These are phyloP conservation scores for Trididemnum nubilum DNA, from an alignment of 23 tunicate species.

Conservation along the genomic window DNA sequence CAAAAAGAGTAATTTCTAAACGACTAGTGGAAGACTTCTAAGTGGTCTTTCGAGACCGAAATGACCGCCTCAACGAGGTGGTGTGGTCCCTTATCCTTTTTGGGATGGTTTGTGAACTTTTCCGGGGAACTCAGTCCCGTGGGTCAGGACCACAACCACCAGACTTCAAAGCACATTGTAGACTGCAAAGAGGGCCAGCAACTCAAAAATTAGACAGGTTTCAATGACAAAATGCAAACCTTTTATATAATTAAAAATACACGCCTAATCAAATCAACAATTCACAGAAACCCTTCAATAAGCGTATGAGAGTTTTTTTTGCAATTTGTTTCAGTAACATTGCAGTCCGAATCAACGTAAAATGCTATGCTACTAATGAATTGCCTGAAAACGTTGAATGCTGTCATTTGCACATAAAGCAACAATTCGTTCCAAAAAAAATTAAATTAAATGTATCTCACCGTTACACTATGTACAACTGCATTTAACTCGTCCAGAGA, in stretches of 20 bases:
- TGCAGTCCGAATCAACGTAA: not conserved
- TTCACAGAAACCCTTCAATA: not conserved
- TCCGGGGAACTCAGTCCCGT: too few species aligned
- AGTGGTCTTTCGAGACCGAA: too few species aligned
- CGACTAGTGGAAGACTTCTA: not conserved
- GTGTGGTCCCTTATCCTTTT: too few species aligned
- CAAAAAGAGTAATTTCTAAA: not conserved
- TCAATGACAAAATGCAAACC: not conserved
- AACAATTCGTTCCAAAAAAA: not conserved
- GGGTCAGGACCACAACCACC: too few species aligned
- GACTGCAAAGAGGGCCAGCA: not conserved
- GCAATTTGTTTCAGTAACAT: not conserved
- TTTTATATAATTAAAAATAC: too few species aligned
- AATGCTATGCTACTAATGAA: not conserved
- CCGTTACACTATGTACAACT: not conserved
- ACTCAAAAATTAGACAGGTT: not conserved
- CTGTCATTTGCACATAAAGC: too few species aligned
- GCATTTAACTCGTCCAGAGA: not conserved
- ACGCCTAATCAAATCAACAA: not conserved
- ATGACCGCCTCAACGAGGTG: too few species aligned
- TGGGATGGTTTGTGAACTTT: too few species aligned
- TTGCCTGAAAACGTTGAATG: too few species aligned
- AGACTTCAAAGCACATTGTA: not conserved
- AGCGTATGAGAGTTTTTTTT: not conserved
- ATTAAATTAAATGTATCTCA: not conserved